Percentiles rank a stretch among this genome's conserved stretches.
These are phyloP conservation scores for Pilophorus perplexus DNA, from an alignment of 2,888 invertebrate genomes.

Conservation along the genomic window DNA sequence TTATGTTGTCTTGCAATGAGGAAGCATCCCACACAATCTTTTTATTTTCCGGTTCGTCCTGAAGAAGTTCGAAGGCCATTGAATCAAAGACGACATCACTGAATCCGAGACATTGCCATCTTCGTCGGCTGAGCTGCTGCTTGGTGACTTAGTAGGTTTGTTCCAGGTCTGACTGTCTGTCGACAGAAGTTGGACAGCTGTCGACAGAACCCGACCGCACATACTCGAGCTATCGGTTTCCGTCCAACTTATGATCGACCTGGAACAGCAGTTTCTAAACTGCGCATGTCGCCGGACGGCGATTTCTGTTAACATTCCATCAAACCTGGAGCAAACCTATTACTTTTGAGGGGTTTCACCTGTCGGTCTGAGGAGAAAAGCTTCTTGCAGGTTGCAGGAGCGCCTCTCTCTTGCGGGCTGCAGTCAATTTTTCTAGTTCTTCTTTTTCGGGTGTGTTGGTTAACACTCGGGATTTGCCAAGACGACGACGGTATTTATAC, in stretches of 20 bases:
- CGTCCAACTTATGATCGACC: too few relatives aligned
- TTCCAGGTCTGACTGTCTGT: too few relatives aligned
- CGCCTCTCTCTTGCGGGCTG: constrained; percentile 2
- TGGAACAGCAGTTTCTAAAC: too few relatives aligned
- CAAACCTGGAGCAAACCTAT: too few relatives aligned
- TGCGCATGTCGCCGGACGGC: too few relatives aligned
- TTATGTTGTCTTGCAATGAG: not conserved
- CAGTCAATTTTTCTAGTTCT: not conserved
- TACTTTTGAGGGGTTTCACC: not conserved
- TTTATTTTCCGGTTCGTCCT: not conserved
- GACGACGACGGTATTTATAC: constrained; percentile 2
- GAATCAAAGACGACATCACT: not conserved
- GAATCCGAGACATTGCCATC: not conserved
- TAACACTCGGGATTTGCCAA: not conserved
- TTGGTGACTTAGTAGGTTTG: too few relatives aligned
- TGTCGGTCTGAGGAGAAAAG: not conserved
- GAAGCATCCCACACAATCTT: not conserved
- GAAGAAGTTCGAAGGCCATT: not conserved
- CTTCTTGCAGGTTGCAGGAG: not conserved
- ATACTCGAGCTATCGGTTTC: too few relatives aligned
- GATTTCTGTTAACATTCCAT: too few relatives aligned
- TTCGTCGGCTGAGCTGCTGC: constrained; percentile 2
- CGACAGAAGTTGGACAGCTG: too few relatives aligned
- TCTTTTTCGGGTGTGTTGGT: not conserved
- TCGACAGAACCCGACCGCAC: too few relatives aligned